Percentiles rank a stretch among this genome's conserved stretches.
phyloP scores from a whole-genome alignment of 2,797 vertebrate species.

The Prionace glauca region DNA sequence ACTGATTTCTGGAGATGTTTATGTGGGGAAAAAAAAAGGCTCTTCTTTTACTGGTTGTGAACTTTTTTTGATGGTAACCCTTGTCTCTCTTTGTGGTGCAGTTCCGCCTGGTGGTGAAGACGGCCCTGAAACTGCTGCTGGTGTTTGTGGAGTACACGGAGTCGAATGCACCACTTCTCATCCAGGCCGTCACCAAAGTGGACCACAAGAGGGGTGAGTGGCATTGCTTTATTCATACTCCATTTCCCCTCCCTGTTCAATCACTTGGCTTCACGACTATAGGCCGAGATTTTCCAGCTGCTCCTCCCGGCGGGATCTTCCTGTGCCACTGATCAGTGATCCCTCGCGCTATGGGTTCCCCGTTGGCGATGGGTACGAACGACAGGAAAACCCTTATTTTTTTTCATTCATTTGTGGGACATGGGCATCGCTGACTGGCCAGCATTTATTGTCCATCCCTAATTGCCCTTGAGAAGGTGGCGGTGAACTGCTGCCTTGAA shows the following conservation, averaged over 20 bases:
- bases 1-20: not conserved
- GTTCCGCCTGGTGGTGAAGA: slow-evolving; percentile 96
- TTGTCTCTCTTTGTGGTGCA: slow-evolving; percentile 45
- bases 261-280: not conserved
- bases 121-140: slow-evolving; percentile 84
- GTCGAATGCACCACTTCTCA: slow-evolving; percentile 75
- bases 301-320: too few species aligned
- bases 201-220: slow-evolving; percentile 78
- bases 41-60: not conserved
- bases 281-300: too few species aligned
- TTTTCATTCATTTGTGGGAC: too few species aligned
- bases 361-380: too few species aligned
- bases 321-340: too few species aligned
- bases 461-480: too few species aligned
- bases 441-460: too few species aligned
- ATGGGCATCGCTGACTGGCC: too few species aligned
- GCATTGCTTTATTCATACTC: not conserved
- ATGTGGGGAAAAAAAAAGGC: not conserved
- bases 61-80: not conserved
- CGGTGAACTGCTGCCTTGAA: too few species aligned
- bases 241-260: not conserved
- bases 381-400: too few species aligned
- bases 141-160: slow-evolving; percentile 96
- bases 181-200: slow-evolving; percentile 71
- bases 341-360: too few species aligned